Percentiles rank a stretch among this genome's conserved stretches.
Conservation (phyloP, 2,888 invertebrate genomes). For the Orthosia gracilis region DNA sequence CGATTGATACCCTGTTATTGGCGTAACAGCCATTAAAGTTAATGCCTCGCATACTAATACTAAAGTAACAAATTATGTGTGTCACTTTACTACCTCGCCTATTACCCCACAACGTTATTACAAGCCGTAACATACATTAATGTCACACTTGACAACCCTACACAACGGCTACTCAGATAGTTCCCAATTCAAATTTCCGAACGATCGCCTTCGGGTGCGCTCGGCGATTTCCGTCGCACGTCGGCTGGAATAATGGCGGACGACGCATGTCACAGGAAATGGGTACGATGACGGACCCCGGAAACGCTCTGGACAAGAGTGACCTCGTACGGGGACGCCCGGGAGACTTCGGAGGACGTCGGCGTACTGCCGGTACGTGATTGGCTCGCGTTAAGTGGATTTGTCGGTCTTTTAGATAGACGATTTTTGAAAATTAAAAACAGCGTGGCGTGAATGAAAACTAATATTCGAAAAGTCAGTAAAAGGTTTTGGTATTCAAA, state of each 20-base stretch:
- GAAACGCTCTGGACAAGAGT: conserved; percentile 73
- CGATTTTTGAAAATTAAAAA: conserved; percentile 41
- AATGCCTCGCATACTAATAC: not conserved
- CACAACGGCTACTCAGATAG: conserved; percentile 58
- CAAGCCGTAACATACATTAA: conserved; percentile 21
- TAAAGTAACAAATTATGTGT: conserved; percentile 19
- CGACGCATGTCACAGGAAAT: conserved; percentile 80
- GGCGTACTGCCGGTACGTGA: conserved; percentile 23
- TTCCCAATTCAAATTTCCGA: conserved; percentile 82
- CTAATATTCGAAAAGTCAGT: conserved; percentile 32
- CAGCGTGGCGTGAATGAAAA: conserved; percentile 15
- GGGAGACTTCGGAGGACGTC: conserved; percentile 51
- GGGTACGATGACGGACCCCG: conserved; percentile 81
- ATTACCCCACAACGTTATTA: conserved; percentile 8
- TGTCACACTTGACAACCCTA: conserved; percentile 56
- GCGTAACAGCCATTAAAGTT: conserved; percentile 17
- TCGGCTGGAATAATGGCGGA: conserved; percentile 79
- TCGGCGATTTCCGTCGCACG: conserved; percentile 81
- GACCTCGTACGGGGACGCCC: conserved; percentile 62
- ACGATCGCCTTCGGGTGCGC: conserved; percentile 72
- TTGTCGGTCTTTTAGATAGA: conserved; percentile 23
- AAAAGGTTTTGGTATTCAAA: conserved; percentile 41
- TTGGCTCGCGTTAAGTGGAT: conserved; percentile 52
- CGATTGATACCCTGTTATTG: not conserved
- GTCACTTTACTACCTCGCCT: not conserved